Evolutionary conservation across 2,888 invertebrate genomes (phyloP).

Genomic region (Perizoma affinitatum): DNA sequence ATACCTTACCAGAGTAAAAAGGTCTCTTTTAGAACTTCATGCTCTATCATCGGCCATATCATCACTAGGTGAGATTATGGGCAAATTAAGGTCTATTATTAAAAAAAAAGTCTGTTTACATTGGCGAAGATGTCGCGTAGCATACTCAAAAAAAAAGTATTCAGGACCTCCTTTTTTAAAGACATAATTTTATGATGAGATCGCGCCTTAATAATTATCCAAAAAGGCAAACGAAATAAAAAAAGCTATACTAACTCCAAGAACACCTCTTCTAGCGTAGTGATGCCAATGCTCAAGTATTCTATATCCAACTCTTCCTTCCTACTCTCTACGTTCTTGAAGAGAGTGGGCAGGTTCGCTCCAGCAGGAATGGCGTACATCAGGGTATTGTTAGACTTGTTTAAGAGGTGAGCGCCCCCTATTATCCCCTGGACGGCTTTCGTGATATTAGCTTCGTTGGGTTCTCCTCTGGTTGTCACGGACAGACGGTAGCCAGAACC

Average conservation of each 20-base stretch:
- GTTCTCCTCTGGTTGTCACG: conserved; percentile 7
- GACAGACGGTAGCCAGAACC: conserved; percentile 17
- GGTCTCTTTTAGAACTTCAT: no score
- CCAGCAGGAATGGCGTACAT: conserved; percentile 13
- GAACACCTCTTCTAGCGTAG: conserved; percentile 26
- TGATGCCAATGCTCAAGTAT: conserved; percentile 13
- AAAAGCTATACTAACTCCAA: conserved; percentile 15
- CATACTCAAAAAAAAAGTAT: no score
- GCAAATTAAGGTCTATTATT: no score
- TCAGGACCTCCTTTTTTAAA: no score
- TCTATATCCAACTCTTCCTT: conserved; percentile 15
- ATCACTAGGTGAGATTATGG: no score
- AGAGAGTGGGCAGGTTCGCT: conserved; percentile 12
- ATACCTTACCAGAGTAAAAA: no score
- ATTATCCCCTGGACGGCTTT: neutral
- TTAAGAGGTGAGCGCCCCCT: neutral
- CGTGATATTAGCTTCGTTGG: conserved; percentile 9
- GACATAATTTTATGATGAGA: no score
- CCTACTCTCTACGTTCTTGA: conserved; percentile 16
- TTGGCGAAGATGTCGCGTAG: no score
- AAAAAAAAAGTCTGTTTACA: no score
- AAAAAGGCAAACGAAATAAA: no score
- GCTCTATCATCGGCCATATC: no score
- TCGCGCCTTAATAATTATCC: no score
- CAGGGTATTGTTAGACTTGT: neutral